Evolutionary conservation across 2,797 vertebrate genomes (phyloP).

Genomic region (Mastacembelus armatus): DNA sequence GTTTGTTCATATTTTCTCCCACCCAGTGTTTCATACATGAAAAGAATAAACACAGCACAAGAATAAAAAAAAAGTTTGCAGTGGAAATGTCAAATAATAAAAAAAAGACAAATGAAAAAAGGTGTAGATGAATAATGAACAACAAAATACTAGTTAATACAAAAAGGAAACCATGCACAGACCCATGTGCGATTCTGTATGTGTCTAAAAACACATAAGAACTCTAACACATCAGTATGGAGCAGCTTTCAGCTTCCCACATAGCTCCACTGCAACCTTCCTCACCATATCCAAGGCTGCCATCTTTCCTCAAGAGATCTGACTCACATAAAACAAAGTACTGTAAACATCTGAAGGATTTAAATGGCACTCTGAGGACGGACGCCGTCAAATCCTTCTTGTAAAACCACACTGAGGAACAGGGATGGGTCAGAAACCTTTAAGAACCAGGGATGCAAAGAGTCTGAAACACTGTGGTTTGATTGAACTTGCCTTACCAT

Average conservation of each 20-base stretch:
- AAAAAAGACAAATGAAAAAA: conserved; percentile 42
- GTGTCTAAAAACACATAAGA: conserved; percentile 24
- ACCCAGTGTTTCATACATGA: conserved; percentile 37
- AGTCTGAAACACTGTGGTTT: conserved; percentile 55
- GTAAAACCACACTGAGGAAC: conserved; percentile 60
- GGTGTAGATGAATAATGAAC: conserved; percentile 31
- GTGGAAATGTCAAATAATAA: conserved; percentile 41
- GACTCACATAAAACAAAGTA: conserved; percentile 64
- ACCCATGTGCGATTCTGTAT: conserved; percentile 26
- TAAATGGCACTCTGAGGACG: conserved; percentile 70
- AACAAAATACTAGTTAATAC: conserved; percentile 29
- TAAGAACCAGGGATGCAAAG: conserved; percentile 47
- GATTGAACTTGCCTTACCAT: conserved; percentile 42
- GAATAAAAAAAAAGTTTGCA: conserved; percentile 41
- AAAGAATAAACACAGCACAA: conserved; percentile 36
- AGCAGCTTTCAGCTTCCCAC: conserved; percentile 35
- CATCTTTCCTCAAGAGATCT: conserved; percentile 54
- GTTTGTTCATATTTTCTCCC: conserved; percentile 66
- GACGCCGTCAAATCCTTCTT: conserved; percentile 75
- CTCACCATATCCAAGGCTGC: conserved; percentile 47
- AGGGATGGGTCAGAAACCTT: conserved; percentile 18
- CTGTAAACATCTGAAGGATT: conserved; percentile 77
- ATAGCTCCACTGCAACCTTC: conserved; percentile 13
- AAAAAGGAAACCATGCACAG: too few species aligned
- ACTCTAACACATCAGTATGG: conserved; percentile 24